phyloP scores from a whole-genome alignment of 2,888 invertebrate genomes.

The Leucoma salicis region DNA sequence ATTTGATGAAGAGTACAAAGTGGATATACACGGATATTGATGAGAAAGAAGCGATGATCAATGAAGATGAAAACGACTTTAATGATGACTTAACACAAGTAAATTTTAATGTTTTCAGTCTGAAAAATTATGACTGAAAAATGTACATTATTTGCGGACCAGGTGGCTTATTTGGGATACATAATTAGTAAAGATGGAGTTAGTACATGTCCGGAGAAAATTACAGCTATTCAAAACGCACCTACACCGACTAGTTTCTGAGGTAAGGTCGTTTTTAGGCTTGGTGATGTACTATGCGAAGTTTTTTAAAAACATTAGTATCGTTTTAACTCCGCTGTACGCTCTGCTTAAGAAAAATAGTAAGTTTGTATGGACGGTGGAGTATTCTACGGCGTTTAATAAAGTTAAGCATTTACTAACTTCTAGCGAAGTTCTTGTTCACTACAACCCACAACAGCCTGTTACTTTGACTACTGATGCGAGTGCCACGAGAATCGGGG shows the following conservation, averaged over 20 bases:
- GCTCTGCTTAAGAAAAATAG: neutral
- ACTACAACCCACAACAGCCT: neutral
- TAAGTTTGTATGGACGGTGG: neutral
- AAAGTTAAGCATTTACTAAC: neutral
- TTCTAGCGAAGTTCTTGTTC: neutral
- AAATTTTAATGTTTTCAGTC: too few relatives aligned
- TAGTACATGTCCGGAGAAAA: neutral
- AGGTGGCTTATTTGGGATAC: neutral
- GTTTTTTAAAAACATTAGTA: neutral
- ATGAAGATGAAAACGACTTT: too few relatives aligned
- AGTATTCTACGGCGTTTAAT: neutral
- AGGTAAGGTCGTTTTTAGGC: constrained; percentile 5
- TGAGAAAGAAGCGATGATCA: too few relatives aligned
- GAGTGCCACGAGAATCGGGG: neutral
- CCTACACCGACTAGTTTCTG: neutral
- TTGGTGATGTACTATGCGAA: neutral
- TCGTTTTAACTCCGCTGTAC: neutral
- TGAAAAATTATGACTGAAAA: neutral
- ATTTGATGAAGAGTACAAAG: too few relatives aligned
- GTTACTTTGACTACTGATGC: neutral
- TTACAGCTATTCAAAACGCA: neutral
- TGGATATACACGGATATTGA: too few relatives aligned
- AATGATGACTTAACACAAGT: too few relatives aligned
- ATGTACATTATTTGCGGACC: neutral
- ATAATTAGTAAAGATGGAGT: neutral